Evolutionary conservation across 2,888 invertebrate genomes (phyloP).

Genomic region (Lasioglossum oenotherae): DNA sequence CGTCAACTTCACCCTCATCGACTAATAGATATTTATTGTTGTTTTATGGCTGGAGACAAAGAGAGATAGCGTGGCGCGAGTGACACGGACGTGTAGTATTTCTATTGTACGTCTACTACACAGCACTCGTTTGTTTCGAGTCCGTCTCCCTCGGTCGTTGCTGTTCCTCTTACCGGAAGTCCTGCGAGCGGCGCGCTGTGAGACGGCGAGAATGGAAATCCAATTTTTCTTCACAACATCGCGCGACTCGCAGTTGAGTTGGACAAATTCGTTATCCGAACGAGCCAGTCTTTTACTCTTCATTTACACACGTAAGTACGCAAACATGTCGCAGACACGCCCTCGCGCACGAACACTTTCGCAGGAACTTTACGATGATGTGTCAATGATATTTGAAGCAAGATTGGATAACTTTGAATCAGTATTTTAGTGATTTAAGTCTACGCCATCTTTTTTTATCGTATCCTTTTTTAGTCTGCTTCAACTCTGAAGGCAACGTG

Average conservation of each 20-base stretch:
- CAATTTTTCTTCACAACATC: background rate
- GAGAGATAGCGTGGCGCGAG: background rate
- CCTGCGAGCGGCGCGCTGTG: background rate
- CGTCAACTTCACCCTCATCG: background rate
- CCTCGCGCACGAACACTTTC: no score
- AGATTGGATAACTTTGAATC: no score
- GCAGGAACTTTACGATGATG: no score
- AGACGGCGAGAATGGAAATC: background rate
- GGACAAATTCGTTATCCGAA: background rate
- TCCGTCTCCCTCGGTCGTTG: background rate
- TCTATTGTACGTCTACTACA: background rate
- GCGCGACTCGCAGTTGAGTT: background rate
- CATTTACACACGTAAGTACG: background rate
- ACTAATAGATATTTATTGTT: background rate
- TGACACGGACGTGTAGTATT: background rate
- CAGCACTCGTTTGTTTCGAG: background rate
- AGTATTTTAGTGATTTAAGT: no score
- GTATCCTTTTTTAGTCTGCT: no score
- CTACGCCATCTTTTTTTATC: no score
- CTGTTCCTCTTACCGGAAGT: background rate
- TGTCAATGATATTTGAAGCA: background rate
- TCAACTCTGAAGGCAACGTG: no score
- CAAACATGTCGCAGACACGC: no score
- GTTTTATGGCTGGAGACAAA: background rate
- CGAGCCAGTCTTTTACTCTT: background rate